Conservation (phyloP, 2,113 vertebrate species). For the Kryptolebias marmoratus region DNA sequence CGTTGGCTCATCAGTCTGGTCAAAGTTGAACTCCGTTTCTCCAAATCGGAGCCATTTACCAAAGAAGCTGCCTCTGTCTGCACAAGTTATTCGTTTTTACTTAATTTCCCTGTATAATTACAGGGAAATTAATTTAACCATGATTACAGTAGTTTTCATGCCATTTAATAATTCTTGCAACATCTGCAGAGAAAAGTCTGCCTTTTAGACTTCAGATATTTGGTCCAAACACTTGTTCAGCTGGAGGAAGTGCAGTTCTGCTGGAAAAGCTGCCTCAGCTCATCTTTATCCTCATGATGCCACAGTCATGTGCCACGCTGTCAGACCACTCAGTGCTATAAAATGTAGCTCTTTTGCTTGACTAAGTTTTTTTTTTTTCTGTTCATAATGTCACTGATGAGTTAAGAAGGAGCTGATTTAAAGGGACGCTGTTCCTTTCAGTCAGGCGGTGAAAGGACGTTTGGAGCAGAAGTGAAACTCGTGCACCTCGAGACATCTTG, state of each 20-base stretch:
- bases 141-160: neutral
- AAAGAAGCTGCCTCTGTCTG: neutral
- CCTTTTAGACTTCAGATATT: neutral
- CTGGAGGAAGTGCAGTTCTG: conserved; percentile 2
- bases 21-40: no score
- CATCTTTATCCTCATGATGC: conserved; percentile 25
- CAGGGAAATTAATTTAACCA: neutral
- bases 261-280: conserved; percentile 26
- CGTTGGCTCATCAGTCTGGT: no score
- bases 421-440: neutral
- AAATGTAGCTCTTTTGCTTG: neutral
- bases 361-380: neutral
- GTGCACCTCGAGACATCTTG: neutral
- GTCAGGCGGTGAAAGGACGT: neutral
- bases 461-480: conserved; percentile 46
- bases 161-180: neutral
- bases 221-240: neutral
- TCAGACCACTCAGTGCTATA: conserved; percentile 4
- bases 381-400: neutral
- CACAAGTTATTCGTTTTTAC: neutral
- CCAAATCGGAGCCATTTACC: no score
- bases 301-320: conserved; percentile 36
- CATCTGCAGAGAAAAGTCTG: neutral
- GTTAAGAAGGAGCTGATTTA: neutral
- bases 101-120: neutral